Evolutionary conservation across 1,140 invertebrate species (phyloP).

Genomic region (Nixonia krombeini): DNA sequence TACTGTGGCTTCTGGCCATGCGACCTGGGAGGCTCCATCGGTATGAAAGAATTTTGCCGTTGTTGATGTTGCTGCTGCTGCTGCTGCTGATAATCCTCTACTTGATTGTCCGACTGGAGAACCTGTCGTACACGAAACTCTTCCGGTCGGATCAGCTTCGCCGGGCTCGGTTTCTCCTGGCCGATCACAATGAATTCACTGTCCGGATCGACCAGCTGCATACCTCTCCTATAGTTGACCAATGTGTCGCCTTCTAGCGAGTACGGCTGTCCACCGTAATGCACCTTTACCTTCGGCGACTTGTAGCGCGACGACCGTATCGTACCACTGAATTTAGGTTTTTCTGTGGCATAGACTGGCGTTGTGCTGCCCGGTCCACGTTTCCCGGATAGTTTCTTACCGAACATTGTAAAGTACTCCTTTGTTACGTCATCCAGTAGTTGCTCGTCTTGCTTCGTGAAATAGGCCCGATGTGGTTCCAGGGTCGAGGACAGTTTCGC

Average conservation of each 20-base stretch:
- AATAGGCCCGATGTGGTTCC: slow-evolving; percentile 78
- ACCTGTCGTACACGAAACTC: slow-evolving; percentile 41
- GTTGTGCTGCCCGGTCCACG: slow-evolving; percentile 69
- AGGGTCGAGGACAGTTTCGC: slow-evolving; percentile 71
- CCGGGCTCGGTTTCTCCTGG: slow-evolving; percentile 27
- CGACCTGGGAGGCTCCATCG: slow-evolving; percentile 21
- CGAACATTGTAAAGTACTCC: slow-evolving; percentile 83
- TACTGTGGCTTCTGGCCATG: slow-evolving; percentile 22
- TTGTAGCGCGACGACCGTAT: slow-evolving; percentile 58
- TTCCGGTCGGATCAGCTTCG: slow-evolving; percentile 23
- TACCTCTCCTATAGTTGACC: slow-evolving; percentile 74
- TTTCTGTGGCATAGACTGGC: slow-evolving; percentile 71
- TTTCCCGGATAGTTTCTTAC: slow-evolving; percentile 76
- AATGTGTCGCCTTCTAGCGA: slow-evolving; percentile 75
- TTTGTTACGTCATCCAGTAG: slow-evolving; percentile 82
- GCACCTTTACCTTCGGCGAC: slow-evolving; percentile 62
- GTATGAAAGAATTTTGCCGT: slow-evolving; percentile 34
- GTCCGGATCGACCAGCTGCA: slow-evolving; percentile 77
- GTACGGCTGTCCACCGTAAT: slow-evolving; percentile 65
- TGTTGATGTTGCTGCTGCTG: slow-evolving; percentile 23
- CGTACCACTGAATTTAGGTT: slow-evolving; percentile 55
- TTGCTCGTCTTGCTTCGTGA: slow-evolving; percentile 80
- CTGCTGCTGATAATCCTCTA: slow-evolving; percentile 27
- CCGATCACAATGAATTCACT: slow-evolving; percentile 76
- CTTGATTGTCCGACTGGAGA: slow-evolving; percentile 42